Evolutionary conservation across 1,140 invertebrate genomes (phyloP).

Genomic region (Condylostylus longicornis): DNA sequence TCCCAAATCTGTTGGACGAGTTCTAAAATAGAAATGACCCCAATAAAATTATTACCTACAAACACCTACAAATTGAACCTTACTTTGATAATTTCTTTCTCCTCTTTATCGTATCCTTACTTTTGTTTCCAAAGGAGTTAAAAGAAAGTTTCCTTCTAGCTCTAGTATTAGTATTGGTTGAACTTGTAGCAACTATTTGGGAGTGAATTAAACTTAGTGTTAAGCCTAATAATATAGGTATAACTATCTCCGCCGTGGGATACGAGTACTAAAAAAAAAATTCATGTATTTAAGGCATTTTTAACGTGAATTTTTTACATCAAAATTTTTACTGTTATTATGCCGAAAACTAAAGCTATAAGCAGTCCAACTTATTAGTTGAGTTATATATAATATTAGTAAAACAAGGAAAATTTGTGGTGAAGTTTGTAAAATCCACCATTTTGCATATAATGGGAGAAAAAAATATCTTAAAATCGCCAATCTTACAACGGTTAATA

Average conservation of each 20-base stretch:
- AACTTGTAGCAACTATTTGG: slow-evolving; percentile 67
- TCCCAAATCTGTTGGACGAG: too few relatives aligned
- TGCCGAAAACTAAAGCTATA: slow-evolving; percentile 38
- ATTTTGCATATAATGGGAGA: slow-evolving; percentile 64
- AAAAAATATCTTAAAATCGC: slow-evolving; percentile 64
- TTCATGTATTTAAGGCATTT: not conserved
- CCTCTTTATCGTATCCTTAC: slow-evolving; percentile 20
- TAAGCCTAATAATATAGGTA: slow-evolving; percentile 66
- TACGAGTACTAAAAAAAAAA: slow-evolving; percentile 14
- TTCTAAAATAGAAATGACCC: too few relatives aligned
- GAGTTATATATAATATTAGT: slow-evolving; percentile 58
- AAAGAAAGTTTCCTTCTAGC: slow-evolving; percentile 29
- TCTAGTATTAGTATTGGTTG: slow-evolving; percentile 25
- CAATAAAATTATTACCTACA: too few relatives aligned
- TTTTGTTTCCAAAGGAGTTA: slow-evolving; percentile 21
- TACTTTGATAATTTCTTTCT: slow-evolving; percentile 28
- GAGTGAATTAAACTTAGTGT: slow-evolving; percentile 75
- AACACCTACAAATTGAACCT: too few relatives aligned
- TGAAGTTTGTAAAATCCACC: slow-evolving; percentile 83
- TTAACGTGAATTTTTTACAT: slow-evolving; percentile 1
- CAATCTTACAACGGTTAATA: slow-evolving; percentile 63
- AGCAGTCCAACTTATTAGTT: slow-evolving; percentile 51
- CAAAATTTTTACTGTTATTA: slow-evolving; percentile 14
- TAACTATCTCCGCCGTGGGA: slow-evolving; percentile 37
- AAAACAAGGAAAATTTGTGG: slow-evolving; percentile 52